Evolutionary conservation across 2,113 vertebrate genomes (phyloP).

Genomic region (Epinephelus fuscoguttatus): DNA sequence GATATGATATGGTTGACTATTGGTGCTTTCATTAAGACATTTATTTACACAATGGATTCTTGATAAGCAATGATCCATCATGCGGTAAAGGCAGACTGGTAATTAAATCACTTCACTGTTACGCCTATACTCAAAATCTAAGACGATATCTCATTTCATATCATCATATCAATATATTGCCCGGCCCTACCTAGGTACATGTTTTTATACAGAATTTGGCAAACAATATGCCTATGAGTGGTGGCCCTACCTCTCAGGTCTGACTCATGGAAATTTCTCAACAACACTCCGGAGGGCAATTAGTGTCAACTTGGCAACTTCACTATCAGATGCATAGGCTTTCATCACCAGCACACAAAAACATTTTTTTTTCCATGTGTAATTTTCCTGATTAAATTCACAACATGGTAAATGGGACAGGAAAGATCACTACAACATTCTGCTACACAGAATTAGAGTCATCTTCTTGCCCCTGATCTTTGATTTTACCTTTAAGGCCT

Average conservation of each 20-base stretch:
- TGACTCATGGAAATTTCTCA: slow-evolving; percentile 25
- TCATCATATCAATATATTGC: too few relatives aligned
- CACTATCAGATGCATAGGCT: slow-evolving; percentile 2
- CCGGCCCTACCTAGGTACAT: too few relatives aligned
- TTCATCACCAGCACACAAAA: background rate
- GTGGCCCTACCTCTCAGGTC: background rate
- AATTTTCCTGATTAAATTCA: background rate
- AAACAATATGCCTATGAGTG: background rate
- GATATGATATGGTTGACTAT: too few relatives aligned
- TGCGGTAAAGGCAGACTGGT: too few relatives aligned
- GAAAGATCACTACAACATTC: background rate
- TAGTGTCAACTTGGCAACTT: slow-evolving; percentile 12
- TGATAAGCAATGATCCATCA: too few relatives aligned
- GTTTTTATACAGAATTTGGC: background rate
- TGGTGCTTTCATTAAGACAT: too few relatives aligned
- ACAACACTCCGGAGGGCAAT: slow-evolving; percentile 8
- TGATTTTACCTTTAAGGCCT: background rate
- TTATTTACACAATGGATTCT: too few relatives aligned
- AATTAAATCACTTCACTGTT: too few relatives aligned
- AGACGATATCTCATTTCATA: too few relatives aligned
- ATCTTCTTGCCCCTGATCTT: background rate
- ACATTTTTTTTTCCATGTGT: background rate
- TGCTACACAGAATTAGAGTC: background rate
- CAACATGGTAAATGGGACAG: background rate
- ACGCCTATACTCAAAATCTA: too few relatives aligned